phyloP scores from a whole-genome alignment of 2,113 vertebrate genomes.

The Spermophilus dauricus region DNA sequence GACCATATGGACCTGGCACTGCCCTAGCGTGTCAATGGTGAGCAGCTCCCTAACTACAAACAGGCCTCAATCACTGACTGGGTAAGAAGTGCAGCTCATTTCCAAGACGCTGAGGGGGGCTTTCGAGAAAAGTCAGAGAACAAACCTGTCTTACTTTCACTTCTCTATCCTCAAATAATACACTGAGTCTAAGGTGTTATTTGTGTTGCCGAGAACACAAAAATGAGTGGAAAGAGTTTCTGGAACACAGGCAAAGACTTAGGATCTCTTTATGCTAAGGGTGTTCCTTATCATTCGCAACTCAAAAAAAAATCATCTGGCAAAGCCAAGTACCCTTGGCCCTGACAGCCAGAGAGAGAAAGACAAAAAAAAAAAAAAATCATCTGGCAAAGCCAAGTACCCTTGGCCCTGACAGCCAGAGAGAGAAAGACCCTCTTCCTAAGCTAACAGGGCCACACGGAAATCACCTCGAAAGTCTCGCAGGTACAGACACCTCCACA shows the following conservation, averaged over 20 bases:
- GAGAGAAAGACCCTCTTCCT: neutral
- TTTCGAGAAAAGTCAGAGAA: neutral
- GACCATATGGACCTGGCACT: neutral
- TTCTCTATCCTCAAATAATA: neutral
- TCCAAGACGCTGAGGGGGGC: neutral
- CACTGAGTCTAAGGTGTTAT: neutral
- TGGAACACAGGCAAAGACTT: neutral
- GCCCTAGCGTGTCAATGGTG: neutral
- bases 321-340: neutral
- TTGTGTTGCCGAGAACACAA: neutral
- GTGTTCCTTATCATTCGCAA: neutral
- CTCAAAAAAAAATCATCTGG: neutral
- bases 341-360: neutral
- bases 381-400: neutral
- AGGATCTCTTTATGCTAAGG: neutral
- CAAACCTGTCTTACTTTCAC: neutral
- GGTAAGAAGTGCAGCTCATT: neutral
- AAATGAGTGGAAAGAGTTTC: neutral
- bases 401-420: neutral
- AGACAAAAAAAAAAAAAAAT: neutral
- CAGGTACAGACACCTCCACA: conserved; percentile 95
- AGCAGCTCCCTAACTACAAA: neutral
- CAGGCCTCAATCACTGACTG: neutral
- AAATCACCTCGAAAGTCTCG: conserved; percentile 93
- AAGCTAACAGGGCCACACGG: neutral